These are phyloP conservation scores for Diplolepis rosae DNA, from an alignment of 2,888 invertebrate genomes.

Conservation along the genomic window DNA sequence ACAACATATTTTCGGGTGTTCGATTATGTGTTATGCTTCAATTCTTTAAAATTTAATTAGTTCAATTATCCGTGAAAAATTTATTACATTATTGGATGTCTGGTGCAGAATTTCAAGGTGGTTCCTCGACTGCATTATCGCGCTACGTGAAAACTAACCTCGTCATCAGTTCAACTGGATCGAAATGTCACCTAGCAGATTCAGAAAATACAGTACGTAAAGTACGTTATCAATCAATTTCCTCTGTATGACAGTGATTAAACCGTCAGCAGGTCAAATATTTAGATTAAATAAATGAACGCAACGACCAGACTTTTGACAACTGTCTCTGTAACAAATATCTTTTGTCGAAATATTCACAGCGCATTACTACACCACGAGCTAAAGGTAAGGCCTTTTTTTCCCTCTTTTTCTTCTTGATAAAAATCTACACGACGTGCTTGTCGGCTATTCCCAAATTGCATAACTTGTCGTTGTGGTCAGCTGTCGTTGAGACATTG, in stretches of 20 bases:
- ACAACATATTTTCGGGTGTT: background rate
- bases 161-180: background rate
- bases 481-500: background rate
- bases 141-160: background rate
- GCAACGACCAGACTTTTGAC: constrained; percentile 58
- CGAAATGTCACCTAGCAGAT: constrained; percentile 18
- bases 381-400: constrained; percentile 57
- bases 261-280: background rate
- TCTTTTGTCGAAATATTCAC: constrained; percentile 59
- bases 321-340: constrained; percentile 59
- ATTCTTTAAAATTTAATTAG: background rate
- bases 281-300: constrained; percentile 64
- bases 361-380: constrained; percentile 53
- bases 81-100: background rate
- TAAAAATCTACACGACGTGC: constrained; percentile 5
- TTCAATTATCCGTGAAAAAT: background rate
- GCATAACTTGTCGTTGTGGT: constrained; percentile 8
- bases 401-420: constrained; percentile 18
- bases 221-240: too few relatives aligned
- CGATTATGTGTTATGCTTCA: background rate
- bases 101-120: background rate
- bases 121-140: background rate
- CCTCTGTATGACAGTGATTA: constrained; percentile 9
- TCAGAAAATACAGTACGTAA: constrained; percentile 25
- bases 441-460: background rate